These are phyloP conservation scores for Tipula confusa DNA, from an alignment of 2,888 invertebrate species.

Conservation along the genomic window DNA sequence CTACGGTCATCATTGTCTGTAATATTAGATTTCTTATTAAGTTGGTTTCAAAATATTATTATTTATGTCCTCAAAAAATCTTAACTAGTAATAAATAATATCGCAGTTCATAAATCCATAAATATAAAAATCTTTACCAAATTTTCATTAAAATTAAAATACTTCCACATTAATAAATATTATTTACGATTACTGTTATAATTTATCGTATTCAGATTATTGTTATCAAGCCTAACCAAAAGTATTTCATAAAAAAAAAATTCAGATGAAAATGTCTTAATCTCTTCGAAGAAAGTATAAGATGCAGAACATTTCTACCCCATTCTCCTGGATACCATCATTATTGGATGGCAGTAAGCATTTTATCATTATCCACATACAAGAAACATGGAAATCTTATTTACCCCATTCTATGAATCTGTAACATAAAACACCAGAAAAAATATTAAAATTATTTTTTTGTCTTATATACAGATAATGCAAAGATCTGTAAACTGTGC, in stretches of 20 bases:
- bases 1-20: too few species aligned
- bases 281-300: neutral
- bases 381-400: neutral
- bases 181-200: neutral
- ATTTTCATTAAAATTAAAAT: too few species aligned
- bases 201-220: neutral
- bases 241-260: neutral
- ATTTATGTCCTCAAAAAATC: too few species aligned
- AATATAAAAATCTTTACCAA: too few species aligned
- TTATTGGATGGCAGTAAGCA: neutral
- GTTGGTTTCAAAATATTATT: too few species aligned
- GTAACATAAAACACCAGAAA: neutral
- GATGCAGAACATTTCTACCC: neutral
- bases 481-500: neutral
- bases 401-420: neutral
- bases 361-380: neutral
- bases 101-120: too few species aligned
- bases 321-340: neutral
- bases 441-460: neutral
- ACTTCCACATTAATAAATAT: neutral
- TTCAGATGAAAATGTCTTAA: neutral
- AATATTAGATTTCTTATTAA: too few species aligned
- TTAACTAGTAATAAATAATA: too few species aligned
- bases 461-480: neutral
- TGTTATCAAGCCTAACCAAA: neutral